Conservation (phyloP, 2,888 invertebrate species). For the Selenia dentaria region DNA sequence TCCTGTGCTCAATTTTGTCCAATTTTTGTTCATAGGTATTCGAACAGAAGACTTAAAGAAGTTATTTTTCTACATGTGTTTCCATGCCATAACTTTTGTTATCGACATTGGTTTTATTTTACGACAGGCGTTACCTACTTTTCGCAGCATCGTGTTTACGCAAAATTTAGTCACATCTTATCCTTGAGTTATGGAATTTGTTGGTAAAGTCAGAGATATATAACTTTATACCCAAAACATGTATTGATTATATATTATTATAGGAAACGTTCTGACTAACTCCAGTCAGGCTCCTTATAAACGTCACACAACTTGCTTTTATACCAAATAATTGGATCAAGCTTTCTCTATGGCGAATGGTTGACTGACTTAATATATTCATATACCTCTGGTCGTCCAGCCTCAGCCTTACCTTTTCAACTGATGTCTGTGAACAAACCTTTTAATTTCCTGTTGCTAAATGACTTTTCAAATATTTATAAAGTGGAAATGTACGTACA, state of each 20-base stretch:
- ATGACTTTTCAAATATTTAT: conserved; percentile 5
- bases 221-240: conserved; percentile 2
- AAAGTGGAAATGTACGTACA: too few relatives aligned
- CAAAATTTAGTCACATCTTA: conserved; percentile 16
- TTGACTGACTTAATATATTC: conserved; percentile 14
- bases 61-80: neutral
- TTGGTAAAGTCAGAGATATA: conserved; percentile 12
- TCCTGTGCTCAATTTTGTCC: too few relatives aligned
- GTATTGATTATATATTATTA: too few relatives aligned
- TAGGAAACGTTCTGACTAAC: too few relatives aligned
- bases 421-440: neutral
- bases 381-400: too few relatives aligned
- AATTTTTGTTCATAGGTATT: too few relatives aligned
- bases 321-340: conserved; percentile 15
- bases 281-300: too few relatives aligned
- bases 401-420: neutral
- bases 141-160: conserved; percentile 11
- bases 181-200: conserved; percentile 18
- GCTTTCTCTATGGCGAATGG: conserved; percentile 11
- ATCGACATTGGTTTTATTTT: conserved; percentile 6
- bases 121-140: conserved; percentile 7
- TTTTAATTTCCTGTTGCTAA: conserved; percentile 4
- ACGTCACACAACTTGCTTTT: too few relatives aligned
- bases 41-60: too few relatives aligned
- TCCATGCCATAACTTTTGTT: neutral